phyloP scores from a whole-genome alignment of 2,888 invertebrate genomes.

The Pantelozetes paolii region DNA sequence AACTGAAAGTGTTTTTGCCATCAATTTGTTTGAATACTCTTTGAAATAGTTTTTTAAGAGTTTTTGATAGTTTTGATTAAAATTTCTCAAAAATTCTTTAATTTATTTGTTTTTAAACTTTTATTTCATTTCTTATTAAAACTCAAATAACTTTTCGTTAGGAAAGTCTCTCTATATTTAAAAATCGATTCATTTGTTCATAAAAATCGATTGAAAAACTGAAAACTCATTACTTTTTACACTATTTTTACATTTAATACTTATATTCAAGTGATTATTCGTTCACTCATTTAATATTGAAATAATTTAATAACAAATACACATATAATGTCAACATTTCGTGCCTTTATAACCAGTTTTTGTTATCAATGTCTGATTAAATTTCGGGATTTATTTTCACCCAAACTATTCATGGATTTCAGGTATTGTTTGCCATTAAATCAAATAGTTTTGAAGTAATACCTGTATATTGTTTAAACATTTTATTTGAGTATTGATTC shows the following conservation, averaged over 20 bases:
- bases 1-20: constrained; percentile 3
- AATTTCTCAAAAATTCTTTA: too few relatives aligned
- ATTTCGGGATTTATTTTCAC: constrained; percentile 1
- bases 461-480: too few relatives aligned
- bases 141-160: too few relatives aligned
- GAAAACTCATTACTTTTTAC: constrained; percentile 1
- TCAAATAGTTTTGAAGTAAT: background rate
- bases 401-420: constrained; percentile 7
- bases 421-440: background rate
- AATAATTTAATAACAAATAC: background rate
- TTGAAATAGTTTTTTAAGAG: background rate
- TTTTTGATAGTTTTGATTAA: too few relatives aligned
- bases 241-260: background rate
- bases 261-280: background rate
- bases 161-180: too few relatives aligned
- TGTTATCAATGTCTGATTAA: background rate
- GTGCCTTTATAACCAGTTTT: constrained; percentile 4
- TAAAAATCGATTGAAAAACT: too few relatives aligned
- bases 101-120: too few relatives aligned
- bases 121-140: too few relatives aligned
- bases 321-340: constrained; percentile 9
- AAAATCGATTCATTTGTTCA: too few relatives aligned
- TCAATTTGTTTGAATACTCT: background rate
- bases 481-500: too few relatives aligned
- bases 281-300: background rate